A percentile compares a stretch with the other conserved stretches of the same genome.
Evolutionary conservation across 2,888 invertebrate genomes (phyloP).

Genomic region (Eupithecia subfuscata): DNA sequence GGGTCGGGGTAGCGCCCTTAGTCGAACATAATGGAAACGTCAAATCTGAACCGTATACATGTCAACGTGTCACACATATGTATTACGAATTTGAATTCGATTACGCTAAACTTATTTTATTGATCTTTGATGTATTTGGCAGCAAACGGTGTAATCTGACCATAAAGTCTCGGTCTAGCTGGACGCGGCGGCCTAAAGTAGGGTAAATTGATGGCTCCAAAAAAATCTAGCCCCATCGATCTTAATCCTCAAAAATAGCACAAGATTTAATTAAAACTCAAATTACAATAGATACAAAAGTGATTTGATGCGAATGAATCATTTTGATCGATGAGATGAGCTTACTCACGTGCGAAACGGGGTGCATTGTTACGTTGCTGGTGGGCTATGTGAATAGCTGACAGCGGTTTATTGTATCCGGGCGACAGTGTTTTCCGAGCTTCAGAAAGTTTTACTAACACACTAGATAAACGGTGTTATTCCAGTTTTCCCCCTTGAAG

Average conservation of each 20-base stretch:
- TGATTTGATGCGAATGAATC: constrained; percentile 64
- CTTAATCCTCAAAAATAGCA: constrained; percentile 19
- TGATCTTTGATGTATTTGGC: no score
- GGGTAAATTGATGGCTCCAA: neutral
- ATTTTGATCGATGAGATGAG: constrained; percentile 71
- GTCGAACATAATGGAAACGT: no score
- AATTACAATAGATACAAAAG: constrained; percentile 39
- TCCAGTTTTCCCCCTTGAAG: no score
- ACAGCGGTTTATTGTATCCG: constrained; percentile 7
- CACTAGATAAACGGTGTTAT: no score
- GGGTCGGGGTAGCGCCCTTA: no score
- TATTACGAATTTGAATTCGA: no score
- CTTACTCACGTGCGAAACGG: constrained; percentile 68
- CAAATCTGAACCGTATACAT: no score
- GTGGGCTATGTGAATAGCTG: constrained; percentile 46
- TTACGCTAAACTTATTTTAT: no score
- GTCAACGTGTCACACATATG: no score
- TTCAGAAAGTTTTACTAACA: neutral
- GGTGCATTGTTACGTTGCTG: constrained; percentile 66
- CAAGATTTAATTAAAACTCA: constrained; percentile 38
- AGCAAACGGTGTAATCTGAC: no score
- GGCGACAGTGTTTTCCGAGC: neutral
- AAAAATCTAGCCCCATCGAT: neutral
- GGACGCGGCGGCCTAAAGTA: neutral
- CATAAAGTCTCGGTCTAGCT: no score